Evolutionary conservation across 2,113 vertebrate species (phyloP).

Genomic region (Eulemur rufifrons): DNA sequence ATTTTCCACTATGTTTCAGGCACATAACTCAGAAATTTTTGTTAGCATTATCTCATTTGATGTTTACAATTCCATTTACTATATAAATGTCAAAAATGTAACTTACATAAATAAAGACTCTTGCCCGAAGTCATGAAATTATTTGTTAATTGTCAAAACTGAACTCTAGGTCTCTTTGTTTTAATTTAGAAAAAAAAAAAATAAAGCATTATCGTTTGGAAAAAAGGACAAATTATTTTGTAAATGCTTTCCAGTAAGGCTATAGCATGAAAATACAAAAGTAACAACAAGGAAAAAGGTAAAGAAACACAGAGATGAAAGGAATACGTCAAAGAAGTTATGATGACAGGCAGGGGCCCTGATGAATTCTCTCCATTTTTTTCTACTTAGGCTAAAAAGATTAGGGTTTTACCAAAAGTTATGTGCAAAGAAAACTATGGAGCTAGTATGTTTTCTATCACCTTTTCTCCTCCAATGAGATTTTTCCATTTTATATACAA

Average conservation of each 20-base stretch:
- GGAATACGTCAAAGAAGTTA: neutral
- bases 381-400: neutral
- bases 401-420: neutral
- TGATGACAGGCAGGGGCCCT: neutral
- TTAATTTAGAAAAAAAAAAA: conserved; percentile 7
- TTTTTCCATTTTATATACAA: neutral
- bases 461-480: neutral
- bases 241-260: neutral
- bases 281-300: neutral
- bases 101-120: neutral
- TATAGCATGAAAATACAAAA: neutral
- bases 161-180: neutral
- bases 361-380: neutral
- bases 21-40: neutral
- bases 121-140: neutral
- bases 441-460: neutral
- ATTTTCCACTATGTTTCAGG: neutral
- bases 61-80: neutral
- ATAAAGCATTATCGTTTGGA: neutral
- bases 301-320: neutral
- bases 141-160: neutral
- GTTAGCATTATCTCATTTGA: neutral
- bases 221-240: neutral
- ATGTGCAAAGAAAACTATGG: neutral
- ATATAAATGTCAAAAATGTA: neutral